Percentiles rank a stretch among this genome's conserved stretches.
Conservation (phyloP, 2,797 vertebrate species). For the Danio albolineatus region DNA sequence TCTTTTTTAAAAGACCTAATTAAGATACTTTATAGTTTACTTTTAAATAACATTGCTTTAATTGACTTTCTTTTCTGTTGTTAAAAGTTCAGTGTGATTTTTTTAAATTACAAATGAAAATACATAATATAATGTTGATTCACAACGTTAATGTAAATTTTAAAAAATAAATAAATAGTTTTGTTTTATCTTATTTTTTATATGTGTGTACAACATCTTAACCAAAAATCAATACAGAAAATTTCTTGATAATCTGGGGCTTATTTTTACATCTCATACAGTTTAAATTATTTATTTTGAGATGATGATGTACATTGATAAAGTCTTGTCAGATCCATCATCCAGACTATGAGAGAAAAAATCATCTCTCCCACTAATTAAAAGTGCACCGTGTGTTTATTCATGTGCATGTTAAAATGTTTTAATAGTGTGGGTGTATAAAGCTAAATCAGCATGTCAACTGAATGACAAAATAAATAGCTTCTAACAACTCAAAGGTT, state of each 20-base stretch:
- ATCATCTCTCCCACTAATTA: neutral
- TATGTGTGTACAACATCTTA: neutral
- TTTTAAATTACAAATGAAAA: neutral
- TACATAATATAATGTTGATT: neutral
- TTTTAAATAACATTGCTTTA: neutral
- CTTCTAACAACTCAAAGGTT: constrained; percentile 3
- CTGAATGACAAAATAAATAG: constrained; percentile 2
- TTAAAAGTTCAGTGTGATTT: neutral
- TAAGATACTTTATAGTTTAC: neutral
- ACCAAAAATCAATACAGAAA: neutral
- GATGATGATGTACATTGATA: neutral
- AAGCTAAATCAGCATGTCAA: constrained; percentile 11
- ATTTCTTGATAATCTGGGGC: neutral
- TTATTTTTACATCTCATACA: neutral
- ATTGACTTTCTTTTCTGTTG: neutral
- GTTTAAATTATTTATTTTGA: neutral
- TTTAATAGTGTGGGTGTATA: neutral
- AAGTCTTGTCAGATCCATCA: neutral
- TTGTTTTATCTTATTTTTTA: no score
- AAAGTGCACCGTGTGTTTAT: neutral
- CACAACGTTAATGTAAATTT: neutral
- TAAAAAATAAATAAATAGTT: no score
- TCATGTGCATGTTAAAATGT: neutral
- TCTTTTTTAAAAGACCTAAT: no score
- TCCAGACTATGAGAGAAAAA: neutral